Conservation (phyloP, 2,113 vertebrate genomes). For the Tupaia chinensis region DNA sequence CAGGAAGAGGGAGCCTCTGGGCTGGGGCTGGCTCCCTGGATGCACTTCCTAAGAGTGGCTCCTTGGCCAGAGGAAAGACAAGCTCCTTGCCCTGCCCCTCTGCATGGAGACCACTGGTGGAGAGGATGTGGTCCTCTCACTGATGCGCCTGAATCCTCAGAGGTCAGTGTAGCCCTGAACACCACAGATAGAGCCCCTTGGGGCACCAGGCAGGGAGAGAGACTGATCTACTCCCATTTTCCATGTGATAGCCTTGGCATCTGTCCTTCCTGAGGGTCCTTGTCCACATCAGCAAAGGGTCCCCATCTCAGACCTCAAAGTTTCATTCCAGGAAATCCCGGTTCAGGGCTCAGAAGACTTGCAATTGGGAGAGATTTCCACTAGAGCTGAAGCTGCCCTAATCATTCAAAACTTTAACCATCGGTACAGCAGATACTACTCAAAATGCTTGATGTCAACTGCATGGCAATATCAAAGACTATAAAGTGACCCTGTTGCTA, state of each 20-base stretch:
- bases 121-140: background rate
- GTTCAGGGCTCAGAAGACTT: too few species aligned
- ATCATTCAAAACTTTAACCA: background rate
- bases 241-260: background rate
- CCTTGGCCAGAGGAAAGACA: background rate
- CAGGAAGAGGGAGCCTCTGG: too few species aligned
- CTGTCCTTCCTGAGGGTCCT: rapidly evolving
- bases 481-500: too few species aligned
- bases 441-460: too few species aligned
- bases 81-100: background rate
- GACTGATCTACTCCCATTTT: background rate
- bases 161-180: too few species aligned
- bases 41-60: rapidly evolving
- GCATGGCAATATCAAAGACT: background rate
- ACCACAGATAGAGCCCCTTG: background rate
- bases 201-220: too few species aligned
- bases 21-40: background rate
- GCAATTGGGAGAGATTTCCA: background rate
- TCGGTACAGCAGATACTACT: too few species aligned
- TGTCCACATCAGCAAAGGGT: background rate
- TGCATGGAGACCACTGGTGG: background rate
- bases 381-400: too few species aligned
- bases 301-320: background rate
- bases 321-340: background rate
- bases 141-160: background rate